Percentiles rank a stretch among this genome's conserved stretches.
Conservation (phyloP, 1,140 invertebrate species). For the Papilio xuthus region DNA sequence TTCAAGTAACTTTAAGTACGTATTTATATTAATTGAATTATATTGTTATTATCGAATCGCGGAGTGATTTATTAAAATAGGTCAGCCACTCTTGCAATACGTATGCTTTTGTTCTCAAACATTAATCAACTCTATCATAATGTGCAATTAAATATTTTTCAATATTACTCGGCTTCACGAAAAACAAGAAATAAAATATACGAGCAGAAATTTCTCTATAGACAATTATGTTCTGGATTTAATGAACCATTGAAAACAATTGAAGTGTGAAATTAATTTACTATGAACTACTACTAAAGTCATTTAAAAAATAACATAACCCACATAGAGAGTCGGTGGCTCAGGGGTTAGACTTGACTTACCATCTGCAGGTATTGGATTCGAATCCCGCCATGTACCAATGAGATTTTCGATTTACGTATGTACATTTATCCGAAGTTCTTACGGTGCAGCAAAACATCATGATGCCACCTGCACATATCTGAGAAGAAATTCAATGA, state of each 20-base stretch:
- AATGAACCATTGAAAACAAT: background rate
- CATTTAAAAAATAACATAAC: too few species aligned
- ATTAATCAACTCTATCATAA: slow-evolving; percentile 17
- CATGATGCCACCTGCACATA: too few species aligned
- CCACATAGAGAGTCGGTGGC: too few species aligned
- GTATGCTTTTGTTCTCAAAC: slow-evolving; percentile 18
- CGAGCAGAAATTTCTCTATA: background rate
- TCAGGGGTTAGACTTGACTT: too few species aligned
- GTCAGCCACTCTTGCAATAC: background rate
- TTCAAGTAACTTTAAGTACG: background rate
- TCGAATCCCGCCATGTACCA: too few species aligned
- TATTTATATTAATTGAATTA: background rate
- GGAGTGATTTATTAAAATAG: background rate
- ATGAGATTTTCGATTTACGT: too few species aligned
- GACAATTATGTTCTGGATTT: background rate
- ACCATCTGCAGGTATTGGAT: too few species aligned
- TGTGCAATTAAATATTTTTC: slow-evolving; percentile 9
- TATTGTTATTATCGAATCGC: slow-evolving; percentile 8
- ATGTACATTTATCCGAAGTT: too few species aligned
- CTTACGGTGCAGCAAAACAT: too few species aligned
- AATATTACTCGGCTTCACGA: background rate
- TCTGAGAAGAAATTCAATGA: too few species aligned
- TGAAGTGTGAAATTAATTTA: background rate
- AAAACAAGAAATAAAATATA: background rate
- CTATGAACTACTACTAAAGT: too few species aligned